A percentile compares a stretch with the other conserved stretches of the same genome.
phyloP scores from a whole-genome alignment of 2,888 invertebrate genomes.

The Ommatoiulus sabulosus region DNA sequence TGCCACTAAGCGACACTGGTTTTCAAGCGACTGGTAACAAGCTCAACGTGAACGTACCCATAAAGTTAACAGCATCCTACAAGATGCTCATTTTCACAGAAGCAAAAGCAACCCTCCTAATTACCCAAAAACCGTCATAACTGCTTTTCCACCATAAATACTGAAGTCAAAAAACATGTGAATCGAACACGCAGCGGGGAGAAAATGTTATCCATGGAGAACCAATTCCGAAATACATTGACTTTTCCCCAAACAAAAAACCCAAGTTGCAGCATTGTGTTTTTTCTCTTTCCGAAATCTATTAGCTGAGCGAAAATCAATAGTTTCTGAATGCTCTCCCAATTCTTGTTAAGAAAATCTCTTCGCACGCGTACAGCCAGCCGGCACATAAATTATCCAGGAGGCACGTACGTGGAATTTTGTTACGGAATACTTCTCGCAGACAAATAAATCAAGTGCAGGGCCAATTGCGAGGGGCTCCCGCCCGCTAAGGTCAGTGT shows the following conservation, averaged over 20 bases:
- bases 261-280: neutral
- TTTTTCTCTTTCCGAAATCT: neutral
- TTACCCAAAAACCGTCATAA: no score
- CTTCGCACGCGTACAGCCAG: neutral
- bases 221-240: neutral
- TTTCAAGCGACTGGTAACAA: no score
- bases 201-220: no score
- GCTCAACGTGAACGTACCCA: no score
- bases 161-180: no score
- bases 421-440: neutral
- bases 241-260: neutral
- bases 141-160: no score
- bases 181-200: no score
- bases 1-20: no score
- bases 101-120: no score
- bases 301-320: neutral
- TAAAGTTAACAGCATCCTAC: no score
- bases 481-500: conserved; percentile 21
- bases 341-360: neutral
- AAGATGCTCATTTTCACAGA: no score
- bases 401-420: neutral
- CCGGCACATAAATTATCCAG: neutral
- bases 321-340: neutral
- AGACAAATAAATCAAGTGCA: conserved; percentile 27
- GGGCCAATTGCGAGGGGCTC: neutral